Conservation (phyloP, 2,113 vertebrate species). For the Panthera tigris region DNA sequence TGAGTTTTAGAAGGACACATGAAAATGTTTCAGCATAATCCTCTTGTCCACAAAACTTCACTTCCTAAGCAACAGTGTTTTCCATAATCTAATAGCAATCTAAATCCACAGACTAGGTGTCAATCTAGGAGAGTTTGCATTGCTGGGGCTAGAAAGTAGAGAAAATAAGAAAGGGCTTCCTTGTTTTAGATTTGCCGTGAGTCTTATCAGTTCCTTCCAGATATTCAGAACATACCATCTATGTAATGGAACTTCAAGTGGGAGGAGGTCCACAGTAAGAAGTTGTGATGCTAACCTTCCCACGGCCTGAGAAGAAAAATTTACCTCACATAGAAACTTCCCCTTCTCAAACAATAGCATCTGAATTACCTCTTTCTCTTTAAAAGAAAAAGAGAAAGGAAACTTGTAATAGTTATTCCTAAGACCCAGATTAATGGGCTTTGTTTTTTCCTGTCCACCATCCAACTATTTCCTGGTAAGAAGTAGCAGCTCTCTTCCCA, state of each 20-base stretch:
- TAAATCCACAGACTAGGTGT: background rate
- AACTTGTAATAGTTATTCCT: background rate
- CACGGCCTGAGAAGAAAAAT: background rate
- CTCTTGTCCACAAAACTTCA: background rate
- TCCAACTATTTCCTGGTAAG: background rate
- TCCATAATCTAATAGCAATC: background rate
- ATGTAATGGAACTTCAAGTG: background rate
- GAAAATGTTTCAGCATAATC: conserved; percentile 1
- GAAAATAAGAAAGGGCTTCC: background rate
- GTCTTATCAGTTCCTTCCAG: background rate
- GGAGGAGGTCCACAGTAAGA: background rate
- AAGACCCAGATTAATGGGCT: background rate
- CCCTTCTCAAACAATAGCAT: background rate
- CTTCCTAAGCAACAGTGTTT: background rate
- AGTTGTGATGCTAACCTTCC: background rate
- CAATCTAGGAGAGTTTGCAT: background rate
- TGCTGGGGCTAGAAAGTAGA: background rate
- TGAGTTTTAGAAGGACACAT: background rate
- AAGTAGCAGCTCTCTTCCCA: background rate
- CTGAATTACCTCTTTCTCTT: background rate
- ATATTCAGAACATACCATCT: background rate
- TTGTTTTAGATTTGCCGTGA: background rate
- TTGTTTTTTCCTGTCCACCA: background rate
- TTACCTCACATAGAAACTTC: background rate
- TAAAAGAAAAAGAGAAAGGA: background rate